phyloP scores from a whole-genome alignment of 1,140 invertebrate species.

The Ostrea denselamellosa region DNA sequence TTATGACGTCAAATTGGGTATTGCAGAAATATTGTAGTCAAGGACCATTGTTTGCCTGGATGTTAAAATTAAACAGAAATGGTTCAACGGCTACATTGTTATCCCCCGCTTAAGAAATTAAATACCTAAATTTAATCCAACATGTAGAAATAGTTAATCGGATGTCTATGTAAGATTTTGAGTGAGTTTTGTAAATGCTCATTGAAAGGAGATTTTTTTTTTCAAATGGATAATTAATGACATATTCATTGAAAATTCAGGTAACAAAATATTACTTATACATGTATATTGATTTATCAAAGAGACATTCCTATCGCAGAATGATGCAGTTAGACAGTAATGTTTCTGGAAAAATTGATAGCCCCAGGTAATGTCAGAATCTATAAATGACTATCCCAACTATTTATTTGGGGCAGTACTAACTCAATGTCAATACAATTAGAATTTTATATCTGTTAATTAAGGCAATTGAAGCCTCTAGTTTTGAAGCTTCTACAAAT shows the following conservation, averaged over 20 bases:
- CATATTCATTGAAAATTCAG: neutral
- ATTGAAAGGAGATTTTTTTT: conserved; percentile 19
- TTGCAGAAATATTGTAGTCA: conserved; percentile 33
- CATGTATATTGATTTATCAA: conserved; percentile 17
- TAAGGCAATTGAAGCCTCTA: neutral
- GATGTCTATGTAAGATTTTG: neutral
- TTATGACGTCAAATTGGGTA: conserved; percentile 28
- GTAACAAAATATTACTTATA: conserved; percentile 18
- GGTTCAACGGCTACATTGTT: conserved; percentile 18
- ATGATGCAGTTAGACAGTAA: neutral
- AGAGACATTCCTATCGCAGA: neutral
- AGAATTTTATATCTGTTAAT: neutral
- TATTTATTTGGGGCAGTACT: neutral
- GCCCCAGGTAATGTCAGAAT: neutral
- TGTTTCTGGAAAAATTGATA: conserved; percentile 23
- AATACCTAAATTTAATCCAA: conserved; percentile 11
- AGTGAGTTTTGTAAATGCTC: neutral
- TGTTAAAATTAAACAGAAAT: conserved; percentile 9
- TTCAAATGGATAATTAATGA: conserved; percentile 4
- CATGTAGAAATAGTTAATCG: conserved; percentile 2
- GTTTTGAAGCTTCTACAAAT: neutral
- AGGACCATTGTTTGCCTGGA: conserved; percentile 25
- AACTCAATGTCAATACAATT: neutral
- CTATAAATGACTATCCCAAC: too few relatives aligned
- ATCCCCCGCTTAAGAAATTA: neutral